Conservation (phyloP, 2,113 vertebrate genomes). For the Tylochromis polylepis region DNA sequence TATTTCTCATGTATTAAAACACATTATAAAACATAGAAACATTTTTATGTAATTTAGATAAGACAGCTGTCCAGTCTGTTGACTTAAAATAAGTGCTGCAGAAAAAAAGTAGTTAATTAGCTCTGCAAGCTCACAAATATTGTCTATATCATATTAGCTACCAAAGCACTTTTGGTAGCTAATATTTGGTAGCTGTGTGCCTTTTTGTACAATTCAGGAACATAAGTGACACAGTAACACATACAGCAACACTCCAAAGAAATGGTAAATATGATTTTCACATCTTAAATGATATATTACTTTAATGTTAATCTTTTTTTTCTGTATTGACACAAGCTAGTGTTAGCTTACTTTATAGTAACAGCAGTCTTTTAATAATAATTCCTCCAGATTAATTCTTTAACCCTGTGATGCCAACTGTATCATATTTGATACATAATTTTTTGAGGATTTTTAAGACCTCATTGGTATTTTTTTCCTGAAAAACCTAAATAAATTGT, state of each 20-base stretch:
- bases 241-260: neutral
- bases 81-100: too few relatives aligned
- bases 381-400: neutral
- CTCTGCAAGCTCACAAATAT: too few relatives aligned
- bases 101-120: too few relatives aligned
- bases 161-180: neutral
- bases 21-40: too few relatives aligned
- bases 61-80: too few relatives aligned
- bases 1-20: neutral
- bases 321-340: neutral
- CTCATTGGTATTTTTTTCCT: neutral
- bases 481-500: accelerated
- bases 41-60: too few relatives aligned
- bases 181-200: neutral
- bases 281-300: neutral
- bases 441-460: neutral
- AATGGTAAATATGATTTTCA: neutral
- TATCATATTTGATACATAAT: neutral
- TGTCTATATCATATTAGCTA: too few relatives aligned
- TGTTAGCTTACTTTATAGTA: neutral
- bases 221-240: neutral
- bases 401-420: neutral
- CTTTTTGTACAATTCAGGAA: neutral
- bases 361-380: neutral
- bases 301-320: neutral